These are phyloP conservation scores for Theocolax elegans DNA, from an alignment of 1,140 invertebrate species.

Conservation along the genomic window DNA sequence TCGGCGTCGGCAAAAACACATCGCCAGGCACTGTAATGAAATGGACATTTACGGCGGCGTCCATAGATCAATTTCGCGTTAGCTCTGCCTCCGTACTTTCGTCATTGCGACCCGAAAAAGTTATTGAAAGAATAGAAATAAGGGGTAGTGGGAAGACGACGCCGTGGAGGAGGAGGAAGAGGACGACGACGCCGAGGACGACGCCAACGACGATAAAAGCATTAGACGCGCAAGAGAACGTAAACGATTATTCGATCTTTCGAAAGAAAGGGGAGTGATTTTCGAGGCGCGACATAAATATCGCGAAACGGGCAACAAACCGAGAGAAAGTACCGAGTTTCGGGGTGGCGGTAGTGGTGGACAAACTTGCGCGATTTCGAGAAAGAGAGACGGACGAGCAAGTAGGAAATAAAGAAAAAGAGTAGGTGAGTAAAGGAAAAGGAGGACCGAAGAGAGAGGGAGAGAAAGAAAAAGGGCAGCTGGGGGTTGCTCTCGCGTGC, in stretches of 20 bases:
- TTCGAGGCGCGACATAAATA: constrained; percentile 6
- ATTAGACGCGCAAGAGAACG: neutral
- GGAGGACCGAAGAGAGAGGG: neutral
- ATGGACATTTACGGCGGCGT: neutral
- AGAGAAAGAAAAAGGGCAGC: neutral
- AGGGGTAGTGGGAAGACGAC: neutral
- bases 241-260: constrained; percentile 17
- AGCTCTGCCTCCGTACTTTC: neutral
- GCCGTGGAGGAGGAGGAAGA: too few species aligned
- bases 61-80: constrained; percentile 5
- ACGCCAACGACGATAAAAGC: neutral
- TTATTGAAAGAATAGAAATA: constrained; percentile 12
- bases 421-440: neutral
- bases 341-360: neutral
- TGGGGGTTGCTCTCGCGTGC: neutral
- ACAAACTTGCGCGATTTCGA: constrained; percentile 2
- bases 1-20: neutral
- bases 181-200: neutral
- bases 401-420: too few species aligned
- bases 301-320: constrained; percentile 1
- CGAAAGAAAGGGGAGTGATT: too few species aligned
- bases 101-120: neutral
- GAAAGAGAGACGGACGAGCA: too few species aligned
- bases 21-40: neutral
- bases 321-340: neutral